A percentile compares a stretch with the other conserved stretches of the same genome.
Conservation (phyloP, 2,797 vertebrate genomes). For the Cercopithecus diana region DNA sequence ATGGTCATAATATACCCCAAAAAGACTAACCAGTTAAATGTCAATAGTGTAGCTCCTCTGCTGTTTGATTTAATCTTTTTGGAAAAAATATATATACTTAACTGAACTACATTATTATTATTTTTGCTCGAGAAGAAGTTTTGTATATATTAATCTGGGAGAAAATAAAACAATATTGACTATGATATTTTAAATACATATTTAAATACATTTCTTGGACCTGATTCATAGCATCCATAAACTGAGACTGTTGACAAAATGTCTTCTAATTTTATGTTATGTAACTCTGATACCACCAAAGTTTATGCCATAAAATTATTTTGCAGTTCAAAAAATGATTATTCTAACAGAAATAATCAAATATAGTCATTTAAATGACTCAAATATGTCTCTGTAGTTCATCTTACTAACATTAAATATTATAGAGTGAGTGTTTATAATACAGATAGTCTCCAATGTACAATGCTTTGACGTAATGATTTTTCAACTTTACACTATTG, state of each 20-base stretch:
- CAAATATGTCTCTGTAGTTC: background rate
- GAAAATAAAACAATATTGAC: slow-evolving; percentile 42
- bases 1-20: background rate
- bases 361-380: background rate
- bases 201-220: background rate
- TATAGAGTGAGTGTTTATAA: background rate
- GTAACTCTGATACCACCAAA: background rate
- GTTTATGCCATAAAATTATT: background rate
- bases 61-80: background rate
- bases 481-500: background rate
- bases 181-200: background rate
- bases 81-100: background rate
- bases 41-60: background rate
- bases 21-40: background rate
- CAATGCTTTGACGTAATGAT: background rate
- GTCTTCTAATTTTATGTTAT: background rate
- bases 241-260: background rate
- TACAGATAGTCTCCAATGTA: background rate
- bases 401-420: background rate
- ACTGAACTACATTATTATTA: background rate
- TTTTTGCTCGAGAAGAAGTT: slow-evolving; percentile 16
- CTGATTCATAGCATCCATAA: background rate
- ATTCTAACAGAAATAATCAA: background rate
- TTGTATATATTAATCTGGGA: background rate
- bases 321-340: background rate